A percentile compares a stretch with the other conserved stretches of the same genome.
phyloP scores from a whole-genome alignment of 2,113 vertebrate genomes.

The Hipposideros armiger region DNA sequence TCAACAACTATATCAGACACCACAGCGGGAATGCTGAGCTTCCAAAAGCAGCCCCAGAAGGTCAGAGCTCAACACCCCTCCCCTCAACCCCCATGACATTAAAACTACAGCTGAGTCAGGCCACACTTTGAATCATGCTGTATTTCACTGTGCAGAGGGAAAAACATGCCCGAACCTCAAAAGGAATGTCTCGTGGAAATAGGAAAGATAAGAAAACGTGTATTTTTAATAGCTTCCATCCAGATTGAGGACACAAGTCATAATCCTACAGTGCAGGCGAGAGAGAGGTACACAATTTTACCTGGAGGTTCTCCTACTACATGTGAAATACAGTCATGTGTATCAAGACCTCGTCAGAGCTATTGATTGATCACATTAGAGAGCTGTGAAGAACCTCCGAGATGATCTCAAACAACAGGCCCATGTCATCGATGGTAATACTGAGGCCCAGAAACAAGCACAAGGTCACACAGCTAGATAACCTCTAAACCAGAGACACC shows the following conservation, averaged over 20 bases:
- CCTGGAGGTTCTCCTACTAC: background rate
- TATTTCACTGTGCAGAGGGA: background rate
- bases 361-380: background rate
- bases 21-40: background rate
- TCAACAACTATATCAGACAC: background rate
- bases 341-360: background rate
- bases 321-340: background rate
- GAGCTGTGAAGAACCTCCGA: background rate
- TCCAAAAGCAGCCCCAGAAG: background rate
- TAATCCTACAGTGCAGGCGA: background rate
- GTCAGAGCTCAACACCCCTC: background rate
- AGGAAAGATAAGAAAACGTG: background rate
- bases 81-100: background rate
- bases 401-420: background rate
- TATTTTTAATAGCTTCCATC: background rate
- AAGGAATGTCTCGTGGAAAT: constrained; percentile 2
- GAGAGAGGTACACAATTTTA: background rate
- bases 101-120: background rate
- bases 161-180: background rate
- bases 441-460: background rate
- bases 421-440: background rate
- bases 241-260: background rate
- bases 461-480: background rate
- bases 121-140: background rate
- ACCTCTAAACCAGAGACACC: background rate